Conservation (phyloP, 2,888 invertebrate species). For the Torymus texanus region DNA sequence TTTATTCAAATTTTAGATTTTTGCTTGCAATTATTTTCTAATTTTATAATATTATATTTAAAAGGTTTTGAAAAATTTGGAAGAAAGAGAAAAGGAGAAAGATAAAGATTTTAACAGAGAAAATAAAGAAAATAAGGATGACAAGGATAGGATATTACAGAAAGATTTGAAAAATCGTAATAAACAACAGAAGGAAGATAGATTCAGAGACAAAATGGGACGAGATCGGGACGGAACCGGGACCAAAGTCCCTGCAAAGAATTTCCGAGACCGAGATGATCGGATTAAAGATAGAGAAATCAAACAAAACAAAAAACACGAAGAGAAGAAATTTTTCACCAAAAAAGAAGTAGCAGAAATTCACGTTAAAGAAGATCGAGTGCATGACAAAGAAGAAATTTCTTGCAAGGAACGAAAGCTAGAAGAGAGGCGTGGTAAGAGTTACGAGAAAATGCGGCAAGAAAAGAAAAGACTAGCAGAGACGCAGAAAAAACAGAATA, state of each 20-base stretch:
- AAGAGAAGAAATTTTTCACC: conserved; percentile 72
- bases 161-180: conserved; percentile 72
- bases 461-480: conserved; percentile 71
- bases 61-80: conserved; percentile 72
- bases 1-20: conserved; percentile 35
- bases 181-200: conserved; percentile 69
- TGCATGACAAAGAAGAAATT: conserved; percentile 66
- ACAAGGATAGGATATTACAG: conserved; percentile 68
- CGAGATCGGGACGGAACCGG: conserved; percentile 75
- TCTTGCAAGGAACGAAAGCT: conserved; percentile 67
- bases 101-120: conserved; percentile 67
- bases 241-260: conserved; percentile 75
- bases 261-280: conserved; percentile 76
- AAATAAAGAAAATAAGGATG: conserved; percentile 72
- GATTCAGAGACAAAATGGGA: conserved; percentile 66
- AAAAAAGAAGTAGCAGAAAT: conserved; percentile 72
- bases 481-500: conserved; percentile 65
- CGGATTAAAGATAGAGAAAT: conserved; percentile 72
- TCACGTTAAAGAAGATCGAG: conserved; percentile 74
- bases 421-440: conserved; percentile 75
- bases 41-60: conserved; percentile 46
- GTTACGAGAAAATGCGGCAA: conserved; percentile 74
- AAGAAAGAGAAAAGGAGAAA: conserved; percentile 56
- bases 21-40: conserved; percentile 17
- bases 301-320: conserved; percentile 72